Evolutionary conservation across 53 echinoderm and acorn worm species (phyloP), one percentile per base, ranked within the genome.

Genomic region (Patiria pectinifera): DNA sequence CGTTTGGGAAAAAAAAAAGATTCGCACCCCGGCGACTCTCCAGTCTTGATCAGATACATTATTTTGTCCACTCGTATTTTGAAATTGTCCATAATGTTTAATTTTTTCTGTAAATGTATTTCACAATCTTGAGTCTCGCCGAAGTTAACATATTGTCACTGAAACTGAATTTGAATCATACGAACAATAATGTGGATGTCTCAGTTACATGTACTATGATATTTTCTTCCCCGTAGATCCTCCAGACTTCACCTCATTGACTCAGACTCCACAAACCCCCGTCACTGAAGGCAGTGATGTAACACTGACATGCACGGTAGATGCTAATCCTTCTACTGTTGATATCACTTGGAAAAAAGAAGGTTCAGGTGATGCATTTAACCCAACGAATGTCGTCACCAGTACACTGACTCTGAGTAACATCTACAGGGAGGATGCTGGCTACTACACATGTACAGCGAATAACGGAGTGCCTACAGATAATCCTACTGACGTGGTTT

Each of bases 361-460:
- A 78, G 79, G 15, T 13, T 78, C 79, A 8, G 15, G 12, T 78
- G 45, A 11, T 11, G 79, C 45, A 78, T 24, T 45, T 46, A 44
- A 78, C 79, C 13, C 46, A 45, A 14, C 10, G 43, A 21, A 78
- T 45, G 24, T 0, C 13, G 2, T 43, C 47, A 78, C 45, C 12
- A 78, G 46, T 47, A 78, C 79, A 8, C 47, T 78, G 47, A 78
- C 18, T 78, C 79, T 78, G 79, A 78, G 45, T 78, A 10, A 46
- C 47, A 47, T 47, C 79, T 47, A 11, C 10, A 78, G 47, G 47
- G 79, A 45, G 47, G 48, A 78, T 0, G 45, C 79, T 45, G 79
- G 79, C 44, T 10, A 78, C 79, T 78, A 78, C 79, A 78, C 15
- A 8, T 78, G 79, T 14, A 78, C 9, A 78, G 47, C 79, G 2